Evolutionary conservation across 1,140 invertebrate genomes (phyloP).

Genomic region (Polypedilum vanderplanki): DNA sequence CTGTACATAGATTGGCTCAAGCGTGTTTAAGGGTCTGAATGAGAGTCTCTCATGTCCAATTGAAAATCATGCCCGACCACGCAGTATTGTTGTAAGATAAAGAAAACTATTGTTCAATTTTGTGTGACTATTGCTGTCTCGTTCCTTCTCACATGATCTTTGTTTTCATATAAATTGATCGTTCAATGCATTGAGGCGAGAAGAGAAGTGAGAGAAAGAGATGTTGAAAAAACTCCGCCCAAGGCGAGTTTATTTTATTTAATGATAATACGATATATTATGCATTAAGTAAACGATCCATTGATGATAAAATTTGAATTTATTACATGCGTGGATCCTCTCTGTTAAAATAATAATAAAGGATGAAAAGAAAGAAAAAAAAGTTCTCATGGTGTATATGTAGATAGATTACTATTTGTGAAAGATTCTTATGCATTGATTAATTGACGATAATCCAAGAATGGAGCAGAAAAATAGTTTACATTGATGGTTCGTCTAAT

Average conservation of each 20-base stretch:
- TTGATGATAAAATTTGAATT: slow-evolving; percentile 14
- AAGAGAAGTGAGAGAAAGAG: background rate
- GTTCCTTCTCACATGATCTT: background rate
- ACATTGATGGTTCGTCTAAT: background rate
- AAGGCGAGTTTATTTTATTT: background rate
- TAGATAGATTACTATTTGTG: background rate
- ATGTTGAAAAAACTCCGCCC: background rate
- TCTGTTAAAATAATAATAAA: background rate
- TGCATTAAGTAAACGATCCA: slow-evolving; percentile 8
- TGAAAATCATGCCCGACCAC: background rate
- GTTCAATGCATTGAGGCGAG: too few species aligned
- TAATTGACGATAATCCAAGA: slow-evolving; percentile 21
- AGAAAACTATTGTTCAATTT: background rate
- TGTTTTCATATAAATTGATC: background rate
- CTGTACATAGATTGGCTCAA: slow-evolving; percentile 4
- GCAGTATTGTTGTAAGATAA: too few species aligned
- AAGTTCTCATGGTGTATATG: background rate
- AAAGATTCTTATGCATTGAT: background rate
- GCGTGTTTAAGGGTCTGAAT: background rate
- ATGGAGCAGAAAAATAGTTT: slow-evolving; percentile 22
- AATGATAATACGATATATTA: slow-evolving; percentile 15
- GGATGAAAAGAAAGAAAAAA: background rate
- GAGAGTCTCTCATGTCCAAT: slow-evolving; percentile 19
- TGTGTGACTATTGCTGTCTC: background rate
- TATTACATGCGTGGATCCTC: slow-evolving; percentile 15